Evolutionary conservation across 2,888 invertebrate genomes (phyloP).

Genomic region (Leucophenga maculata): DNA sequence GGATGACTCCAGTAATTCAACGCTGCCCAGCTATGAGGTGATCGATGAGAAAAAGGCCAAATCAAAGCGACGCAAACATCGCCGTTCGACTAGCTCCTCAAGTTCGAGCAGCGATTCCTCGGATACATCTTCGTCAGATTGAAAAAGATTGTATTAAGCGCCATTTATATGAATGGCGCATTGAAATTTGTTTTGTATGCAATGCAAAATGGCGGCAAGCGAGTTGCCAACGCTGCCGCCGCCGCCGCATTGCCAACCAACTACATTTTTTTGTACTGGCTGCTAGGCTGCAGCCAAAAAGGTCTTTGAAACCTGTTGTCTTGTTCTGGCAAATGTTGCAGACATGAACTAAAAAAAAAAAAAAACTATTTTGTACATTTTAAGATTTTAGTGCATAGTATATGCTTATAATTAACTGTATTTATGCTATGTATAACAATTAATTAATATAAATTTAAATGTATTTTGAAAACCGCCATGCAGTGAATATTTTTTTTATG

Average conservation of each 20-base stretch:
- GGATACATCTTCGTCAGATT: slow-evolving; percentile 58
- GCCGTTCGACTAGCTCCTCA: slow-evolving; percentile 53
- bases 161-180: not conserved
- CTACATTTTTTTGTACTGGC: not conserved
- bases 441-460: too few relatives aligned
- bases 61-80: slow-evolving; percentile 55
- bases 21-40: slow-evolving; percentile 69
- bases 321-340: slow-evolving; percentile 14
- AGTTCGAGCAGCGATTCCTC: slow-evolving; percentile 58
- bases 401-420: slow-evolving; percentile 17
- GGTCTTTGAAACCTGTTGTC: slow-evolving; percentile 18
- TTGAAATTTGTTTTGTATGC: slow-evolving; percentile 25
- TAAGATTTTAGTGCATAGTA: slow-evolving; percentile 28
- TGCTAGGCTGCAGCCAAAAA: not conserved
- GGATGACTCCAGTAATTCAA: slow-evolving; percentile 64
- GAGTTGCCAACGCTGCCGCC: not conserved
- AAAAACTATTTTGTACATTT: slow-evolving; percentile 55
- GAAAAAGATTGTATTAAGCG: slow-evolving; percentile 31
- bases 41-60: slow-evolving; percentile 67
- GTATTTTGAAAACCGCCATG: too few relatives aligned
- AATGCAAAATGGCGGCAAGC: slow-evolving; percentile 33
- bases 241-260: not conserved
- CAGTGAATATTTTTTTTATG: slow-evolving; percentile 29
- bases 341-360: too few relatives aligned
- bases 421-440: slow-evolving; percentile 45